Percentiles rank a stretch among this genome's conserved stretches.
phyloP scores from a whole-genome alignment of 2,113 vertebrate species.

The Chaetops frenatus region DNA sequence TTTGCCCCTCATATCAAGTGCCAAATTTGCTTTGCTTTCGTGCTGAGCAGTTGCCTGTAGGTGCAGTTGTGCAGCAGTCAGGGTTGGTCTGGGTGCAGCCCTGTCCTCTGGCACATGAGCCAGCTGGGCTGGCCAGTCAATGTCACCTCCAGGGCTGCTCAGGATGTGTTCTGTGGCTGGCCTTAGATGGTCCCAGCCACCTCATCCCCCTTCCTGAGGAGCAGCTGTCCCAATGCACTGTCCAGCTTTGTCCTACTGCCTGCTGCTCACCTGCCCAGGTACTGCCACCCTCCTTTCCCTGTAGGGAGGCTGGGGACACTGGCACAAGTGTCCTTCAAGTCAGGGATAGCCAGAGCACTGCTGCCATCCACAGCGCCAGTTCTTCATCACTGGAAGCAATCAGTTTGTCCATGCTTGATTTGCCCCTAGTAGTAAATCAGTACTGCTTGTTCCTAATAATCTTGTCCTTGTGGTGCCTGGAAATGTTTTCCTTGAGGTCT shows the following conservation, averaged over 20 bases:
- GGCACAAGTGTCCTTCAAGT: neutral
- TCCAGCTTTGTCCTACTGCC: neutral
- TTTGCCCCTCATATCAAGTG: neutral
- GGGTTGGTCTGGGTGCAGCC: neutral
- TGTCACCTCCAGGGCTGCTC: neutral
- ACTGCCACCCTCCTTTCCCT: neutral
- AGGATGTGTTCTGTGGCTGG: neutral
- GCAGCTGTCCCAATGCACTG: neutral
- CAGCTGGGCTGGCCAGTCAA: rapidly evolving
- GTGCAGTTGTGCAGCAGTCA: neutral
- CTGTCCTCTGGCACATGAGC: neutral
- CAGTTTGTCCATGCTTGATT: neutral
- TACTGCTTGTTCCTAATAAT: neutral
- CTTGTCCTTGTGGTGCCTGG: neutral
- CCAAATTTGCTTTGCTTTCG: neutral
- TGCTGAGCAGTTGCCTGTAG: neutral
- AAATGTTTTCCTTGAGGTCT: neutral
- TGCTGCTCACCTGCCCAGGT: neutral
- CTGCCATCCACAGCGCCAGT: neutral
- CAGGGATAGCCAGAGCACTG: neutral
- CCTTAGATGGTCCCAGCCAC: rapidly evolving
- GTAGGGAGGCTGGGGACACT: neutral
- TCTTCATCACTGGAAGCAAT: neutral
- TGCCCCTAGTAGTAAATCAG: neutral
- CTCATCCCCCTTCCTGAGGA: neutral